Evolutionary conservation across 2,888 invertebrate genomes (phyloP).

Genomic region (Caenorhabditis imperialis): DNA sequence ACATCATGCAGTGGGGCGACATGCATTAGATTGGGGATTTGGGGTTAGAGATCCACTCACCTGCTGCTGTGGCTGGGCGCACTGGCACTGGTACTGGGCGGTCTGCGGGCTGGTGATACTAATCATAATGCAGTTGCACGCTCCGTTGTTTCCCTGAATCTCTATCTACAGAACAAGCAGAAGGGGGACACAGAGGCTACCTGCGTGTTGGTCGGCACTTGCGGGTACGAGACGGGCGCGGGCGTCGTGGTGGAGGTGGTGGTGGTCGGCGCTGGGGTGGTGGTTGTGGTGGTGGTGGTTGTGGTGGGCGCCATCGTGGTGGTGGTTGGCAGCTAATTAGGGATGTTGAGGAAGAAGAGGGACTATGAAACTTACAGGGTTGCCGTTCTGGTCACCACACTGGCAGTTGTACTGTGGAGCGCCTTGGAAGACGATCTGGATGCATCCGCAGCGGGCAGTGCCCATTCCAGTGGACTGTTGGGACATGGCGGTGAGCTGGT

Average conservation of each 20-base stretch:
- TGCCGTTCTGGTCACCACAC: conserved; percentile 62
- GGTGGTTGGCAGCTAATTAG: conserved; percentile 41
- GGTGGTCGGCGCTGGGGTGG: conserved; percentile 47
- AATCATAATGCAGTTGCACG: conserved; percentile 70
- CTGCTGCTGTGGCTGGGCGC: conserved; percentile 44
- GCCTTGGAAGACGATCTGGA: conserved; percentile 68
- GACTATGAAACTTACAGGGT: conserved; percentile 45
- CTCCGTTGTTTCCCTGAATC: conserved; percentile 45
- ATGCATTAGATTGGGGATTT: too few relatives aligned
- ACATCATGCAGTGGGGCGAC: conserved; percentile 1
- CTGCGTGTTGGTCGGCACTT: conserved; percentile 55
- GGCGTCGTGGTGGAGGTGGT: conserved; percentile 33
- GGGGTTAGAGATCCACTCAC: too few relatives aligned
- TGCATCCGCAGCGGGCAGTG: conserved; percentile 61
- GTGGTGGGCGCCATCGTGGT: conserved; percentile 48
- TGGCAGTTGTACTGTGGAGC: conserved; percentile 68
- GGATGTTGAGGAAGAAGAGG: neutral
- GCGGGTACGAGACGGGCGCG: conserved; percentile 29
- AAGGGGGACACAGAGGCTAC: conserved; percentile 1
- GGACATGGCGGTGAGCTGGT: conserved; percentile 55
- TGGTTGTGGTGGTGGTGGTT: conserved; percentile 50
- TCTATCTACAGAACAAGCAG: too few relatives aligned
- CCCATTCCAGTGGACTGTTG: conserved; percentile 25
- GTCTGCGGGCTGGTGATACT: conserved; percentile 64
- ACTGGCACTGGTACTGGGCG: conserved; percentile 70